Conservation (phyloP, 2,797 vertebrate species). For the Avahi laniger region DNA sequence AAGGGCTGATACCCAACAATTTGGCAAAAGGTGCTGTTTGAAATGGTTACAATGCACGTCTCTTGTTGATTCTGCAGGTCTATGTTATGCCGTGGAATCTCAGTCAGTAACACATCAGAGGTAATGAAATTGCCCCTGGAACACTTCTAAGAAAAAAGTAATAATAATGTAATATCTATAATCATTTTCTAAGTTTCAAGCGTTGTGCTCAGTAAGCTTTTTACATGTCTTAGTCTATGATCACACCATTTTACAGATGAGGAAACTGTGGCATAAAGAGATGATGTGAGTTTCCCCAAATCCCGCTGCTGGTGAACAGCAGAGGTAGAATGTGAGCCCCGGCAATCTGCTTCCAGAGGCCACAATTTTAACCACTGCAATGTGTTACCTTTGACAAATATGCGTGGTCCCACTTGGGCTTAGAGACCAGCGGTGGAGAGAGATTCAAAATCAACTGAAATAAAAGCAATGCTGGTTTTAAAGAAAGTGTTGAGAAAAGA, state of each 20-base stretch:
- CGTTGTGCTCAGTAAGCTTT: not conserved
- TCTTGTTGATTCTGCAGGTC: not conserved
- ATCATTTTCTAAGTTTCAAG: too few relatives aligned
- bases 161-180: not conserved
- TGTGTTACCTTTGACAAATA: not conserved
- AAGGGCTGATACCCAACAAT: not conserved
- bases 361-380: not conserved
- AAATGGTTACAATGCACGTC: rapidly evolving
- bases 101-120: not conserved
- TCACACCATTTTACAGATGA: not conserved
- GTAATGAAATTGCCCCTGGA: too few relatives aligned
- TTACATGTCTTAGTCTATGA: not conserved
- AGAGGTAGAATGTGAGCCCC: not conserved
- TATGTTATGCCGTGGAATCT: not conserved
- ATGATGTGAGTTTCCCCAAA: not conserved
- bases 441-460: not conserved
- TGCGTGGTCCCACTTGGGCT: not conserved
- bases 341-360: not conserved
- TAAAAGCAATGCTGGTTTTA: not conserved
- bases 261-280: not conserved
- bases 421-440: not conserved
- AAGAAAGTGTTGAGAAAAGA: not conserved
- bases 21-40: not conserved
- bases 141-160: not conserved
- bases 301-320: not conserved